Evolutionary conservation across 2,113 vertebrate genomes (phyloP).

Genomic region (Formicarius rufipectus): DNA sequence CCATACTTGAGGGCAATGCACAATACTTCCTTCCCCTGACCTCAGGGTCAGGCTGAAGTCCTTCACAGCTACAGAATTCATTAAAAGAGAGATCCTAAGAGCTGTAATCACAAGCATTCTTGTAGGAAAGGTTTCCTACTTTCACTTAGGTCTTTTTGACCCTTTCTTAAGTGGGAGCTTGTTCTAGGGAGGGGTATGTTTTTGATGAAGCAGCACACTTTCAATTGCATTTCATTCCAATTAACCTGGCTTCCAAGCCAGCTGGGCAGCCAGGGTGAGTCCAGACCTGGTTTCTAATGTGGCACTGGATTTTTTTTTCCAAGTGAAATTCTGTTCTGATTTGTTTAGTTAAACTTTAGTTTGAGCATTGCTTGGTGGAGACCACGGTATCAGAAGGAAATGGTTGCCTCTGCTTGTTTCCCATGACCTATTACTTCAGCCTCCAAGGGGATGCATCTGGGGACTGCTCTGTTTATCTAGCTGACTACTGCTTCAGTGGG

Average conservation of each 20-base stretch:
- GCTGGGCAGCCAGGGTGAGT: neutral
- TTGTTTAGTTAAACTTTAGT: constrained; percentile 22
- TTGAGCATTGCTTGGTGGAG: neutral
- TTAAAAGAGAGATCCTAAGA: neutral
- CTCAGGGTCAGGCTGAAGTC: neutral
- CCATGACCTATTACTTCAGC: constrained; percentile 60
- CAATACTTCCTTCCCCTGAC: neutral
- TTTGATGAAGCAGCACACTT: neutral
- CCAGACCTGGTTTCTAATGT: neutral
- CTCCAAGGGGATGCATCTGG: constrained; percentile 43
- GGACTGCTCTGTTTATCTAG: constrained; percentile 57
- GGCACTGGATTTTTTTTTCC: neutral
- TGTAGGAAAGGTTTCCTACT: neutral
- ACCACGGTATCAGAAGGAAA: constrained; percentile 45
- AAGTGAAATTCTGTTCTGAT: neutral
- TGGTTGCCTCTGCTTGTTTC: constrained; percentile 37
- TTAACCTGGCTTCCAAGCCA: neutral
- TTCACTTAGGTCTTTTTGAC: neutral
- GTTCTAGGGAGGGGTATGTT: neutral
- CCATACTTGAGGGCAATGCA: neutral
- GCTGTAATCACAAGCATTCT: neutral
- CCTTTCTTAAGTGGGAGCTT: neutral
- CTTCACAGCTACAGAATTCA: neutral
- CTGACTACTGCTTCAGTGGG: constrained; percentile 43
- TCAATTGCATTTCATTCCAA: neutral